Conservation (phyloP, 2,888 invertebrate genomes). For the Drosophila kambysellisi region DNA sequence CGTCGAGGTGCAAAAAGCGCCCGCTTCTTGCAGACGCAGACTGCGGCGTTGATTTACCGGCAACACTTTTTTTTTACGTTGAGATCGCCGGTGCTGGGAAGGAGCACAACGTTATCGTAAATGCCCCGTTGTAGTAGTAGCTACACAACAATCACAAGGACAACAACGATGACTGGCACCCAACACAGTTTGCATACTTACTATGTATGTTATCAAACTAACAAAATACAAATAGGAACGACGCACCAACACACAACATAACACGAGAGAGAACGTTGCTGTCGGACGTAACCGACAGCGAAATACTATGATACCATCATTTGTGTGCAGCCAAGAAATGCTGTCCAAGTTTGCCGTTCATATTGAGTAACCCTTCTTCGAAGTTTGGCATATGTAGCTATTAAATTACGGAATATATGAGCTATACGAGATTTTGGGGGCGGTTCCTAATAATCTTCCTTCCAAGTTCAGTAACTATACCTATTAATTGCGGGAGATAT, state of each 20-base stretch:
- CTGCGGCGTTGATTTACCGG: constrained; percentile 33
- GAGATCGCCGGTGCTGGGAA: constrained; percentile 35
- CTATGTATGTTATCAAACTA: neutral
- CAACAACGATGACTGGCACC: constrained; percentile 23
- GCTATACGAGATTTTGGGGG: too few species aligned
- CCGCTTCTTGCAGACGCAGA: constrained; percentile 12
- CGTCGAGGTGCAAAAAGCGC: constrained; percentile 79
- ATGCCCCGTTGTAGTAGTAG: constrained; percentile 1
- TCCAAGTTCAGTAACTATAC: too few species aligned
- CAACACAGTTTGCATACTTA: constrained; percentile 1
- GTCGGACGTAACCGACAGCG: too few species aligned
- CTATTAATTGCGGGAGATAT: too few species aligned
- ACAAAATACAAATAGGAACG: constrained; percentile 2
- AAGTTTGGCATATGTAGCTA: too few species aligned
- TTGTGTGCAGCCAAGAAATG: too few species aligned
- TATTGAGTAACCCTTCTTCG: too few species aligned
- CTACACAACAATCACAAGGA: constrained; percentile 38
- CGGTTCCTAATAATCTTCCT: too few species aligned
- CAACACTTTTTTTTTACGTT: constrained; percentile 26
- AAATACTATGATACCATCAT: too few species aligned
- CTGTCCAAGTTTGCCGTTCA: too few species aligned
- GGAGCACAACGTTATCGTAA: constrained; percentile 27
- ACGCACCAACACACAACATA: constrained; percentile 10
- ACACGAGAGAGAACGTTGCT: too few species aligned
- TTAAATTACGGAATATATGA: too few species aligned